These are phyloP conservation scores for Chrysodeixis includens DNA, from an alignment of 2,888 invertebrate species.

Conservation along the genomic window DNA sequence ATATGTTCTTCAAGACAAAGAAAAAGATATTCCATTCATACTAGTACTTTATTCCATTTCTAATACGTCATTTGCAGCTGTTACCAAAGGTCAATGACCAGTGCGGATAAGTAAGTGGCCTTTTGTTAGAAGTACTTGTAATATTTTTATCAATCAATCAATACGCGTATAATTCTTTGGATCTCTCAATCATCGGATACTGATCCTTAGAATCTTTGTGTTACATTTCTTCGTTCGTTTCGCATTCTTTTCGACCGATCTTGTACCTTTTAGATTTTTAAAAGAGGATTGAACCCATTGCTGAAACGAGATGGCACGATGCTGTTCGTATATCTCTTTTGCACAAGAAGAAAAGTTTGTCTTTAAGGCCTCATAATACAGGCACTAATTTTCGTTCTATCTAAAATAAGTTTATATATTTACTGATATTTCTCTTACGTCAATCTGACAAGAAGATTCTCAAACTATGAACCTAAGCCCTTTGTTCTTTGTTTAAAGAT, in stretches of 20 bases:
- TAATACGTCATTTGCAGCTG: not conserved
- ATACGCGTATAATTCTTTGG: not conserved
- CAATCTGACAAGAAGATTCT: not conserved
- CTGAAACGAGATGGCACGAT: no score
- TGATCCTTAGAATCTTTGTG: no score
- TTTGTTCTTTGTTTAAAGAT: not conserved
- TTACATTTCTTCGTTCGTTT: no score
- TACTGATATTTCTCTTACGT: not conserved
- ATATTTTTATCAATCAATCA: not conserved
- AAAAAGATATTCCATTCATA: not conserved
- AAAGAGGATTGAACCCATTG: no score
- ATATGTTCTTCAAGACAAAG: no score
- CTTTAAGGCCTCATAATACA: no score
- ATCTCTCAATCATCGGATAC: no score
- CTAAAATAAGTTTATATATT: not conserved
- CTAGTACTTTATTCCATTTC: not conserved
- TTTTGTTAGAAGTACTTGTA: not conserved
- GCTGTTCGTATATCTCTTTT: no score
- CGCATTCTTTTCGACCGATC: no score
- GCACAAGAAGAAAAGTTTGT: no score
- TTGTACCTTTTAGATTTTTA: no score
- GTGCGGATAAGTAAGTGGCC: not conserved
- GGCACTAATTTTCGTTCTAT: no score
- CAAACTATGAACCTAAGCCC: not conserved
- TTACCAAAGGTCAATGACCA: not conserved